phyloP scores from a whole-genome alignment of 2,888 invertebrate species.

The Eristalinus sepulchralis region DNA sequence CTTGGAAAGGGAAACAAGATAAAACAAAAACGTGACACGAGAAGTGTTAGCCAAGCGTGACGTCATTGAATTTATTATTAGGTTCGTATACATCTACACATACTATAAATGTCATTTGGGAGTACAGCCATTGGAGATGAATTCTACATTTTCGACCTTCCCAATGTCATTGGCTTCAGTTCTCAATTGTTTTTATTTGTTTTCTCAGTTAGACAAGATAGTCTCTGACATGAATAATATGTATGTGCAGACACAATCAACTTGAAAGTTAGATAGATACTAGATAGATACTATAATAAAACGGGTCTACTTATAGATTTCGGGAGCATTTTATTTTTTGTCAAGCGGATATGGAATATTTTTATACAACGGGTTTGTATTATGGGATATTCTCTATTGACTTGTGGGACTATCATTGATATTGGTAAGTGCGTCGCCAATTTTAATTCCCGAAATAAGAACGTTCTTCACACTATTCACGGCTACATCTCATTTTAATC shows the following conservation, averaged over 20 bases:
- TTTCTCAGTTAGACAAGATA: not conserved
- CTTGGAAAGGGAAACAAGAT: not conserved
- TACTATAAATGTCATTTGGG: not conserved
- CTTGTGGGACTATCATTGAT: too few species aligned
- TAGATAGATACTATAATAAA: too few species aligned
- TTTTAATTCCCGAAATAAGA: too few species aligned
- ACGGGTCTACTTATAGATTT: too few species aligned
- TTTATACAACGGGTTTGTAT: not conserved
- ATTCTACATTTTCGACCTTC: constrained; percentile 34
- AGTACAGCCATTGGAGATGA: constrained; percentile 1
- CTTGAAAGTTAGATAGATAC: not conserved
- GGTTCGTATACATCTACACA: not conserved
- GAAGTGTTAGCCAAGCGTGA: not conserved
- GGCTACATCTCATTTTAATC: too few species aligned
- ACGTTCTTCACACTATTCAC: too few species aligned
- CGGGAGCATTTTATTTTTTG: not conserved
- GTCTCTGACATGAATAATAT: not conserved
- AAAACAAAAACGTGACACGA: constrained; percentile 12
- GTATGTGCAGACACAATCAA: not conserved
- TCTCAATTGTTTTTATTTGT: not conserved
- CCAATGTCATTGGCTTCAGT: constrained; percentile 21
- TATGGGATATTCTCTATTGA: too few species aligned
- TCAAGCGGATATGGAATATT: not conserved
- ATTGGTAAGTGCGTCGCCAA: too few species aligned
- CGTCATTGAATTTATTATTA: not conserved